A percentile compares a stretch with the other conserved stretches of the same genome.
phyloP scores from a whole-genome alignment of 2,888 invertebrate species.

The Geophilus truncorum region DNA sequence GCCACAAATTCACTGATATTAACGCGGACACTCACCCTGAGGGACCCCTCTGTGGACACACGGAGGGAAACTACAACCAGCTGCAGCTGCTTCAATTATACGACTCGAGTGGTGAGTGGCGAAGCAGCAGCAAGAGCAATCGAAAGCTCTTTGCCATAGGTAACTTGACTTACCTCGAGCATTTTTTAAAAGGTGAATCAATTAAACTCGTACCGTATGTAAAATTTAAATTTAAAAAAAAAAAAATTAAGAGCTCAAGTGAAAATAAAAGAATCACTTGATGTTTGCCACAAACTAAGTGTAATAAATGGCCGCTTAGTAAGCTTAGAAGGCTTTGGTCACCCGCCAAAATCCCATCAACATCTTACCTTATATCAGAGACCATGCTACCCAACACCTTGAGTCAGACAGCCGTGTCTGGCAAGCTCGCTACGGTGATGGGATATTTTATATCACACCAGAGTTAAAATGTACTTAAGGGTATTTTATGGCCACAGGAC shows the following conservation, averaged over 20 bases:
- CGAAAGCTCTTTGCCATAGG: background rate
- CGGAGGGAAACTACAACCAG: slow-evolving; percentile 2
- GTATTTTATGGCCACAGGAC: slow-evolving; percentile 37
- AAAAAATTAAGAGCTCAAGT: background rate
- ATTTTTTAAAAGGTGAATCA: background rate
- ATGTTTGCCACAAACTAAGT: background rate
- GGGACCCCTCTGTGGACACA: slow-evolving; percentile 27
- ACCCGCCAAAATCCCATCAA: slow-evolving; percentile 6
- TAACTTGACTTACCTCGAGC: background rate
- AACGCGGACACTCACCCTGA: slow-evolving; percentile 23
- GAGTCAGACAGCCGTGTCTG: slow-evolving; percentile 23
- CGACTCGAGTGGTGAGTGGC: slow-evolving; percentile 14
- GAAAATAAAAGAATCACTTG: background rate
- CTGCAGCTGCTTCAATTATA: slow-evolving; percentile 27
- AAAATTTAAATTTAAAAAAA: background rate
- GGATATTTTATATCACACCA: slow-evolving; percentile 36
- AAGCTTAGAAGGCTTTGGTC: background rate
- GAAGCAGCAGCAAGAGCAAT: slow-evolving; percentile 21
- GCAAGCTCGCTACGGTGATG: slow-evolving; percentile 28
- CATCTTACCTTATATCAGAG: slow-evolving; percentile 25
- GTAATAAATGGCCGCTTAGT: slow-evolving; percentile 6
- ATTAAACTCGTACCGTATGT: too few relatives aligned
- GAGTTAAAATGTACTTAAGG: slow-evolving; percentile 38
- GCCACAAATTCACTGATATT: slow-evolving; percentile 3
- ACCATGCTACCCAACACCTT: background rate